A percentile compares a stretch with the other conserved stretches of the same genome.
phyloP scores from a whole-genome alignment of 2,113 vertebrate genomes.

The Polypterus senegalus region DNA sequence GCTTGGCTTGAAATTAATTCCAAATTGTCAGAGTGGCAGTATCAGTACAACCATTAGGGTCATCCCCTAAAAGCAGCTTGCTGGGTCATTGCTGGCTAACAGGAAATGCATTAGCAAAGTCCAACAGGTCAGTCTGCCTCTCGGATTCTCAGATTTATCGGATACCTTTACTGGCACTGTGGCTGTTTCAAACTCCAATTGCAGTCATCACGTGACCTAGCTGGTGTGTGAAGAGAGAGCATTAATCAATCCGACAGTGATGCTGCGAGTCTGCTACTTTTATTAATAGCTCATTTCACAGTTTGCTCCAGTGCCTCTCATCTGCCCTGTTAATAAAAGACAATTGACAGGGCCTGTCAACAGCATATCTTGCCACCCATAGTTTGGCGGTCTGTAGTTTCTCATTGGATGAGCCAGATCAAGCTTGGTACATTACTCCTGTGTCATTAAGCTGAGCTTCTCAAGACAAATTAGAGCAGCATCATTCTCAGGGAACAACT shows the following conservation, averaged over 20 bases:
- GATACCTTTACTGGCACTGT: not conserved
- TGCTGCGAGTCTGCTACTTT: conserved; percentile 2
- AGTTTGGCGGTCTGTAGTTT: not conserved
- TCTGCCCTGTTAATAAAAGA: not conserved
- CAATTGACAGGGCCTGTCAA: conserved; percentile 1
- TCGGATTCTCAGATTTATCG: too few relatives aligned
- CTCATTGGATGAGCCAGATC: not conserved
- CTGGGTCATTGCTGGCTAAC: too few relatives aligned
- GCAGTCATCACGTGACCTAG: not conserved
- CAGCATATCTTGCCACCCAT: not conserved
- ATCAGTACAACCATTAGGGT: too few relatives aligned
- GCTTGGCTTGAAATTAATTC: too few relatives aligned
- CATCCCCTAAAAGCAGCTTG: too few relatives aligned
- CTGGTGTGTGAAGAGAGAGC: not conserved
- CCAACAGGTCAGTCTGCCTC: too few relatives aligned
- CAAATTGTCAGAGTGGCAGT: too few relatives aligned
- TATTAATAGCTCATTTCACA: conserved; percentile 24
- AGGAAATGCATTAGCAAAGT: too few relatives aligned
- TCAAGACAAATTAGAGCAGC: too few relatives aligned
- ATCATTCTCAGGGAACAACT: too few relatives aligned
- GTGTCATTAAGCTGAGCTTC: too few relatives aligned
- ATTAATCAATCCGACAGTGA: conserved; percentile 17
- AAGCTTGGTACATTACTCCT: too few relatives aligned
- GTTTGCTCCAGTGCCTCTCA: conserved; percentile 11
- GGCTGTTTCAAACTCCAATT: not conserved